A percentile compares a stretch with the other conserved stretches of the same genome.
Conservation (phyloP, 2,797 vertebrate species). For the Pachyuromys duprasi region DNA sequence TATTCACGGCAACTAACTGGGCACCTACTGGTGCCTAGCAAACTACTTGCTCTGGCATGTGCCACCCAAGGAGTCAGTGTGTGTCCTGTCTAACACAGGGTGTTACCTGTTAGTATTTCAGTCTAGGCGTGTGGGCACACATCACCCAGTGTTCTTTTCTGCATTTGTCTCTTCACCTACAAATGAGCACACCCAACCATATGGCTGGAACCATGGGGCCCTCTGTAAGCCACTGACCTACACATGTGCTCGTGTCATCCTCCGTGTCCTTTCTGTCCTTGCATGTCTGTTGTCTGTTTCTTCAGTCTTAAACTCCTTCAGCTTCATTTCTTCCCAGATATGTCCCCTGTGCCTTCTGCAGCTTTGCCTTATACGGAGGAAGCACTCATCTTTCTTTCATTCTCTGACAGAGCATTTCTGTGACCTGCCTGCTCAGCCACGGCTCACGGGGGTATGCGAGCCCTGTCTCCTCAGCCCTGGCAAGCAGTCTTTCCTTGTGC, state of each 20-base stretch:
- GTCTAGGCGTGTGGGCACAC: neutral
- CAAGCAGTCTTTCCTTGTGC: neutral
- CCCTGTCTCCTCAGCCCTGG: neutral
- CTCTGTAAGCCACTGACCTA: neutral
- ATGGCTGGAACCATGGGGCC: neutral
- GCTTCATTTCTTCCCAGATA: neutral
- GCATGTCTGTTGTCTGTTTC: neutral
- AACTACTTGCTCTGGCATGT: neutral
- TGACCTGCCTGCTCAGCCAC: neutral
- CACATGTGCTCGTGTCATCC: neutral
- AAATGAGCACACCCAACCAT: neutral
- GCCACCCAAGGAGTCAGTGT: neutral
- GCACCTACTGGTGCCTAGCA: neutral
- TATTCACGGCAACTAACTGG: neutral
- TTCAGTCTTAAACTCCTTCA: neutral
- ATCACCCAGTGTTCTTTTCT: too few species aligned
- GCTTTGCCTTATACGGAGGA: neutral
- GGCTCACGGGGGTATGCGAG: neutral
- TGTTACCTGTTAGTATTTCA: neutral
- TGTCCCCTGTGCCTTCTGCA: neutral
- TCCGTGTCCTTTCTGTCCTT: neutral
- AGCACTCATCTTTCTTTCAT: neutral
- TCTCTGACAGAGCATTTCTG: neutral
- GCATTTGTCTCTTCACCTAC: neutral
- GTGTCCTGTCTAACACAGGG: neutral